Evolutionary conservation across 2,888 invertebrate genomes (phyloP), one percentile per base, ranked within the genome.

Genomic region (Bellardia bayeri): DNA sequence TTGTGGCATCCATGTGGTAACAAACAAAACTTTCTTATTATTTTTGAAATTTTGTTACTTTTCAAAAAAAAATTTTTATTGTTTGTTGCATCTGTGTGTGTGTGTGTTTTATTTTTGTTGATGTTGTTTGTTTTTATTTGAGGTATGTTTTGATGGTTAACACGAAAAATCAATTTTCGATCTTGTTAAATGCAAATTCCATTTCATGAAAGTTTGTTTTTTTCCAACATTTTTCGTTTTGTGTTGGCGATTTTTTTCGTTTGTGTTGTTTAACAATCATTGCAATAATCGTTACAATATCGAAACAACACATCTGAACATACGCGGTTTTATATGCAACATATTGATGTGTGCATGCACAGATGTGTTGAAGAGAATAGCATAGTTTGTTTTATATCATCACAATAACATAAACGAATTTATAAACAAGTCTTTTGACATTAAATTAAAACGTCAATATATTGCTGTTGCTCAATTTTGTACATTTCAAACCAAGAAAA

Each of bases 111-210:
- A n/a, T 54, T 54, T 40, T 80, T 71, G 45, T 78, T 66, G 69
- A 68, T 78, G 66, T 68, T 76, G 68, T 74, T 37, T 49, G 42
- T 58, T 69, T 82, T 79, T 54, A 40, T 84, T 85, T 74, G 81
- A 79, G 78, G 87, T 85, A 78, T 87, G 79, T 85, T 87, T 85
- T 87, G 87, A 87, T 87, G 89, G 90, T 89, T 90, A 89, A 90
- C 90, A 90, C 88, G 90, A 90, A 90, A 89, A 90, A 89, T 90
- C 90, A 90, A 90, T 90, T 90, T 90, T 89, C 90, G 89, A 90
- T 90, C 89, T 89, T 90, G 90, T 90, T 88, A 90, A 90, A 90
- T 90, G 90, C 90, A 89, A 90, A 90, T 90, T 89, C 90, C 90
- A 75, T 79, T 82, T 85, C 85, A 85, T 23, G 64, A 84, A 87